Evolutionary conservation across 2,113 vertebrate genomes (phyloP).

Genomic region (Argyrosomus japonicus): DNA sequence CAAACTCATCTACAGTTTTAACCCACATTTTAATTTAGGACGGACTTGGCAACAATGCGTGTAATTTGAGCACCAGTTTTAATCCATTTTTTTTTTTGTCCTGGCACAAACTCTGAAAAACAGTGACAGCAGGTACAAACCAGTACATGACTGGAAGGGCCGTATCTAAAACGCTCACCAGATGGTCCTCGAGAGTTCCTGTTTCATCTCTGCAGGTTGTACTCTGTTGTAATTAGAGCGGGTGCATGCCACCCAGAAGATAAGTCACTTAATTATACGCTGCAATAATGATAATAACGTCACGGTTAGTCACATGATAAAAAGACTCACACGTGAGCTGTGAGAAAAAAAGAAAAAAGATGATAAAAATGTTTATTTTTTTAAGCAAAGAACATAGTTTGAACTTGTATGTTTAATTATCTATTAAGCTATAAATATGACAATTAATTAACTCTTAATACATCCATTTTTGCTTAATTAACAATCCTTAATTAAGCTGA

Average conservation of each 20-base stretch:
- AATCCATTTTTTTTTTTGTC: conserved; percentile 16
- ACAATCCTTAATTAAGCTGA: conserved; percentile 56
- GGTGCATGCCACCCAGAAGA: conserved; percentile 13
- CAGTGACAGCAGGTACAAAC: conserved; percentile 62
- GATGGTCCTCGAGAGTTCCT: conserved; percentile 48
- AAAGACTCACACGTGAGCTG: neutral
- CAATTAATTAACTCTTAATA: conserved; percentile 14
- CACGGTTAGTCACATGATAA: neutral
- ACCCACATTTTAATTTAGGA: conserved; percentile 14
- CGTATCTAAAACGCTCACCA: conserved; percentile 42
- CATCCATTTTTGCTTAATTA: conserved; percentile 42
- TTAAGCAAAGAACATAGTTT: neutral
- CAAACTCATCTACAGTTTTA: conserved; percentile 10
- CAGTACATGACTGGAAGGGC: conserved; percentile 34
- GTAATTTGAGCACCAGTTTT: conserved; percentile 24
- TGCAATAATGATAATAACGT: neutral
- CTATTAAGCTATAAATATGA: conserved; percentile 14
- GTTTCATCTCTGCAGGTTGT: conserved; percentile 57
- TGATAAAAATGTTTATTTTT: neutral
- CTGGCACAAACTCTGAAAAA: conserved; percentile 55
- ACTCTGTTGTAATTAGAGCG: conserved; percentile 43
- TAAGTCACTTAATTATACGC: conserved; percentile 29
- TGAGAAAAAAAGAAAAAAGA: too few species aligned
- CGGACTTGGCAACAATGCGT: conserved; percentile 30
- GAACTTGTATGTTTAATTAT: conserved; percentile 24